These are phyloP conservation scores for Colossoma macropomum DNA, from an alignment of 2,113 vertebrate species.

Conservation along the genomic window DNA sequence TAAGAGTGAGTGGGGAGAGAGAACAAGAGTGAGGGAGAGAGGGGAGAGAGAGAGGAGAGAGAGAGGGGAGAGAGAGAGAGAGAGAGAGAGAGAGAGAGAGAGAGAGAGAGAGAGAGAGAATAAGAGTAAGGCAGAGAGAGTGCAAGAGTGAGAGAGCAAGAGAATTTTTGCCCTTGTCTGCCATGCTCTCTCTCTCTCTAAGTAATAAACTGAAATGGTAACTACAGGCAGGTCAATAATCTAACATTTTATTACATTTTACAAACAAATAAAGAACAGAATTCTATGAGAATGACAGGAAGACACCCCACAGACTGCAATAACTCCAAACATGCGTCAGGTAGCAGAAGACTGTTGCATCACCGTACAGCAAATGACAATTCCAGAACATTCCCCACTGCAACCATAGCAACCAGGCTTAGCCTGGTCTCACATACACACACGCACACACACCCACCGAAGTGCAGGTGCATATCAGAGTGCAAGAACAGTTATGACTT, in stretches of 20 bases:
- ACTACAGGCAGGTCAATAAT: neutral
- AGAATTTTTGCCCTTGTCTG: neutral
- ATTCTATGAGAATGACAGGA: conserved; percentile 3
- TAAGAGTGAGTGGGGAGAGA: no score
- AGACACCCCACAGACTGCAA: conserved; percentile 28
- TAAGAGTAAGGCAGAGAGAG: neutral
- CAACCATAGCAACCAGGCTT: conserved; percentile 50
- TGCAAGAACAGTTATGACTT: conserved; percentile 33
- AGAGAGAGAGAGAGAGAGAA: neutral
- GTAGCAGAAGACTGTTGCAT: conserved; percentile 38
- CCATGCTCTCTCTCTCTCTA: neutral
- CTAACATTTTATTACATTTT: neutral
- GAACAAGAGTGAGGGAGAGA: no score
- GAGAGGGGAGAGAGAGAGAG: no score
- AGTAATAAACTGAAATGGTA: no score
- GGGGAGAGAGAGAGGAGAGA: no score
- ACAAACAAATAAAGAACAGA: neutral
- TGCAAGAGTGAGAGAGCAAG: neutral
- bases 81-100: neutral
- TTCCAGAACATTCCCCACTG: conserved; percentile 46
- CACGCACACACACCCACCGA: conserved; percentile 16
- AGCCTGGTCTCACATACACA: neutral
- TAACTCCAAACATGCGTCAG: conserved; percentile 39
- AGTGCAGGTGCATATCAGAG: conserved; percentile 44
- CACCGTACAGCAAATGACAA: conserved; percentile 33